Percentiles rank a stretch among this genome's conserved stretches.
Evolutionary conservation across 2,113 vertebrate species (phyloP).

Genomic region (Willisornis vidua): DNA sequence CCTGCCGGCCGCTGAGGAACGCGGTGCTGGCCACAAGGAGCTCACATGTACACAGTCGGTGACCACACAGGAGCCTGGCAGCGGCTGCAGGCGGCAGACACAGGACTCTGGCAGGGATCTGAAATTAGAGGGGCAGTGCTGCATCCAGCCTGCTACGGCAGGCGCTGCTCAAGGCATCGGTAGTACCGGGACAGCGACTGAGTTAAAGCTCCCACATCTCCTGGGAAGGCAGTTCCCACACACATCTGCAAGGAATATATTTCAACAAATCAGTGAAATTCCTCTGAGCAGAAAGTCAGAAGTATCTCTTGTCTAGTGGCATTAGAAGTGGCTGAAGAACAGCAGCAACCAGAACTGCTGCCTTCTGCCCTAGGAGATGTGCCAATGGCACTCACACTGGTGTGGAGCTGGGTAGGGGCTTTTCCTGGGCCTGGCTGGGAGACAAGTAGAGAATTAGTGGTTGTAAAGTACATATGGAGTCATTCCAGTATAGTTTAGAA

Average conservation of each 20-base stretch:
- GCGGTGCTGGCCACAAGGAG: not conserved
- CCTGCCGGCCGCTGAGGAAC: rapidly evolving
- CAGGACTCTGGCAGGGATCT: not conserved
- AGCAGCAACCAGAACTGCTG: not conserved
- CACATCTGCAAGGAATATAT: rapidly evolving
- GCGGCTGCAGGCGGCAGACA: not conserved
- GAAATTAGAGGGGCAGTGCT: not conserved
- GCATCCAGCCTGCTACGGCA: not conserved
- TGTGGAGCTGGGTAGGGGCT: not conserved
- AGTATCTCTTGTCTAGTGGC: not conserved
- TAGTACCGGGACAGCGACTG: rapidly evolving
- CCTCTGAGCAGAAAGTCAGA: not conserved
- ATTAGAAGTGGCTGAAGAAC: not conserved
- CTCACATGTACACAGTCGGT: rapidly evolving
- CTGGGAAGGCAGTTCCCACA: not conserved
- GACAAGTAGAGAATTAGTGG: not conserved
- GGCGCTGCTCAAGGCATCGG: not conserved
- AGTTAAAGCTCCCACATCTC: not conserved
- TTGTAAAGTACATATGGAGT: not conserved
- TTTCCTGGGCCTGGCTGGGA: rapidly evolving
- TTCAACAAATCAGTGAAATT: rapidly evolving
- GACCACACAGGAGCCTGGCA: not conserved
- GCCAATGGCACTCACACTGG: not conserved
- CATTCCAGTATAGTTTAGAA: not conserved
- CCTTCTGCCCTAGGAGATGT: rapidly evolving